phyloP scores from a whole-genome alignment of 2,113 vertebrate species.

The Oncorhynchus kisutch region DNA sequence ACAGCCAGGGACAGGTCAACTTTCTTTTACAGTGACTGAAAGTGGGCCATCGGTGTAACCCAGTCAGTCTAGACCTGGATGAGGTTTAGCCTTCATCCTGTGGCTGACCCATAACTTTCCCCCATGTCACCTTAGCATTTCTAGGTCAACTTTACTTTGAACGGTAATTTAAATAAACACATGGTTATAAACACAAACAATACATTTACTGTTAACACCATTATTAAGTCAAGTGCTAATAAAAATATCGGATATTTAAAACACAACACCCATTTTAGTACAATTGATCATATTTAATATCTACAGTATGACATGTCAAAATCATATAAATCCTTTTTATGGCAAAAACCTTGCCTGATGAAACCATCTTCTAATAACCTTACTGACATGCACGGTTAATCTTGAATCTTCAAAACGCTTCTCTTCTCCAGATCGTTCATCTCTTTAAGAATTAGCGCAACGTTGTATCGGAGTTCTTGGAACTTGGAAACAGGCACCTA shows the following conservation, averaged over 20 bases:
- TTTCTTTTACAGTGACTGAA: conserved; percentile 10
- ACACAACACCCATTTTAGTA: not conserved
- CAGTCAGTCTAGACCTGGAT: conserved; percentile 21
- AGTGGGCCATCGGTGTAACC: conserved; percentile 44
- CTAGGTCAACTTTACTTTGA: too few species aligned
- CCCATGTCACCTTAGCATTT: too few species aligned
- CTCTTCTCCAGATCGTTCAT: conserved; percentile 91
- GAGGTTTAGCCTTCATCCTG: too few species aligned
- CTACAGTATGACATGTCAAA: not conserved
- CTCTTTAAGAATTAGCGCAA: conserved; percentile 90
- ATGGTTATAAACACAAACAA: too few species aligned
- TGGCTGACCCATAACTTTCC: too few species aligned
- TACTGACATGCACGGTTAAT: conserved; percentile 65
- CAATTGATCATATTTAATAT: not conserved
- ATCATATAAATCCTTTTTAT: too few species aligned
- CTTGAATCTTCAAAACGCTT: conserved; percentile 85
- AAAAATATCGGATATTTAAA: not conserved
- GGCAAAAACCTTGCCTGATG: too few species aligned
- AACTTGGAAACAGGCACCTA: conserved; percentile 87
- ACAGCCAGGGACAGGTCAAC: conserved; percentile 12
- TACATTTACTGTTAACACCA: too few species aligned
- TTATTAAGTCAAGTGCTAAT: not conserved
- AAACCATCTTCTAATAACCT: too few species aligned
- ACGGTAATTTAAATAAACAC: too few species aligned
- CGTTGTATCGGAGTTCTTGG: conserved; percentile 90